These are phyloP conservation scores for Hydrotaea cyrtoneurina DNA, from an alignment of 2,888 invertebrate species.

Conservation along the genomic window DNA sequence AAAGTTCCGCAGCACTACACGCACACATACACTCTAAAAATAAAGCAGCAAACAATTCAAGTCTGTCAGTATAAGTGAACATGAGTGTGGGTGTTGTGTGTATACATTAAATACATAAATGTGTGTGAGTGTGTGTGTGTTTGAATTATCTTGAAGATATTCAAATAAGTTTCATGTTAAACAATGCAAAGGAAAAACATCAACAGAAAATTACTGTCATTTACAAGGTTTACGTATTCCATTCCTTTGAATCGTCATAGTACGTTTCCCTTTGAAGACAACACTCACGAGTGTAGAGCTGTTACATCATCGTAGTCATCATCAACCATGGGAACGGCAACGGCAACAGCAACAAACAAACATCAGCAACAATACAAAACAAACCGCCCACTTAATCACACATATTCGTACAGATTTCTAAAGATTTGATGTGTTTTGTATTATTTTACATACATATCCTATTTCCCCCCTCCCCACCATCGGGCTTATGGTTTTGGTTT, in stretches of 20 bases:
- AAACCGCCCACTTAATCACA: conserved; percentile 35
- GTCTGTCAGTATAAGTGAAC: too few species aligned
- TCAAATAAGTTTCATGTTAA: conserved; percentile 43
- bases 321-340: background rate
- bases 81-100: background rate
- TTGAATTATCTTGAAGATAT: conserved; percentile 34
- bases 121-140: background rate
- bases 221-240: conserved; percentile 43
- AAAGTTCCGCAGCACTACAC: background rate
- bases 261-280: background rate
- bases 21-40: background rate
- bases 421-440: conserved; percentile 7
- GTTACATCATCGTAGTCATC: conserved; percentile 18
- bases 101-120: background rate
- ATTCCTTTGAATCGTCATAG: background rate
- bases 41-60: conserved; percentile 25
- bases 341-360: conserved; percentile 16
- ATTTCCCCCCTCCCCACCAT: background rate
- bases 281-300: background rate
- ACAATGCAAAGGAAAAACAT: conserved; percentile 45
- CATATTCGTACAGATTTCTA: conserved; percentile 18
- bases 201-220: conserved; percentile 58
- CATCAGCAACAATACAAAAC: conserved; percentile 9
- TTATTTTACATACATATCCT: conserved; percentile 15
- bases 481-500: background rate